Percentiles rank a stretch among this genome's conserved stretches.
phyloP scores from a whole-genome alignment of 2,113 vertebrate genomes.

The Motacilla tschutschensis region DNA sequence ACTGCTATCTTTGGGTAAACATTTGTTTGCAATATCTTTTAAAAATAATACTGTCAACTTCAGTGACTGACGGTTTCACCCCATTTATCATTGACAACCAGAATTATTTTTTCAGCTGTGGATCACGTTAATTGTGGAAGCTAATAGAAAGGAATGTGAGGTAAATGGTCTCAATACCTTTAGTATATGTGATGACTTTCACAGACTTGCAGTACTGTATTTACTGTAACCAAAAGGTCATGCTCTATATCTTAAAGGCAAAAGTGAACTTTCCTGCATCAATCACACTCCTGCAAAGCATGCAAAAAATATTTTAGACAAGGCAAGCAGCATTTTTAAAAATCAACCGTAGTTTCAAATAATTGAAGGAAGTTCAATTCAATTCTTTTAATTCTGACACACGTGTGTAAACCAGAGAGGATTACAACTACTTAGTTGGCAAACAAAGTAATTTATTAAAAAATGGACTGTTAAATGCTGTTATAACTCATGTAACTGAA shows the following conservation, averaged over 20 bases:
- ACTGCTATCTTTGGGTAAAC: slow-evolving; percentile 38
- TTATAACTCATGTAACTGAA: not conserved
- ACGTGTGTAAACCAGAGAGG: not conserved
- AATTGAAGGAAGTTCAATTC: not conserved
- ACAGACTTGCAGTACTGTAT: slow-evolving; percentile 71
- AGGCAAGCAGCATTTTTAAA: not conserved
- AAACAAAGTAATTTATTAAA: not conserved
- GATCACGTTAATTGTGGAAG: slow-evolving; percentile 74
- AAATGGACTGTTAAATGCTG: not conserved
- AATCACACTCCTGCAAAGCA: slow-evolving; percentile 7
- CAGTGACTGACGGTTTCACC: slow-evolving; percentile 59
- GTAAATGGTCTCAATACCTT: slow-evolving; percentile 65
- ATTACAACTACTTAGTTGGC: not conserved
- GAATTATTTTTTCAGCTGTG: slow-evolving; percentile 80
- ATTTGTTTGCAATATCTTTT: slow-evolving; percentile 72
- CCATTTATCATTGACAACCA: slow-evolving; percentile 68
- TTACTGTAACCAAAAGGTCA: slow-evolving; percentile 70
- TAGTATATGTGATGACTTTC: slow-evolving; percentile 72
- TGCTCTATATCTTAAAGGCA: slow-evolving; percentile 17
- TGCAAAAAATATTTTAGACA: not conserved
- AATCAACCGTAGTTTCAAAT: not conserved
- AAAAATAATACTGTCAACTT: slow-evolving; percentile 56
- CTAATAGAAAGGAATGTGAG: slow-evolving; percentile 72
- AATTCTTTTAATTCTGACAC: not conserved
- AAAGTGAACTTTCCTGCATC: slow-evolving; percentile 2